These are phyloP conservation scores for Pyrgilauda ruficollis DNA, from an alignment of 2,113 vertebrate genomes.

Conservation along the genomic window DNA sequence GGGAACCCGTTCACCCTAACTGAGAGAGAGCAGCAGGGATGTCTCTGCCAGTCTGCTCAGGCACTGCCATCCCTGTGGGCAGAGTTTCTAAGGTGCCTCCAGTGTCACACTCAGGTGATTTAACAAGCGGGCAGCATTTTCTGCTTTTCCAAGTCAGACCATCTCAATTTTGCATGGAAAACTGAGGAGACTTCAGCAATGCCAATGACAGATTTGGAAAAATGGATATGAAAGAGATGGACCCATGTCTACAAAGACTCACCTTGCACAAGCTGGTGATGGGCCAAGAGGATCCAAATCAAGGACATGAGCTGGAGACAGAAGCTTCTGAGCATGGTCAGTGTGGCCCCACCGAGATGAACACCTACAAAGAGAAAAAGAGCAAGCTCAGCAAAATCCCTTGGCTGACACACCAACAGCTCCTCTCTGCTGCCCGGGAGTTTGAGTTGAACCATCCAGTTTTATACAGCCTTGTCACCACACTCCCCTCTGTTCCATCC, in stretches of 20 bases:
- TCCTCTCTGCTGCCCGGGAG: not conserved
- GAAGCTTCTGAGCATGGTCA: slow-evolving; percentile 75
- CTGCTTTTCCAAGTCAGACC: not conserved
- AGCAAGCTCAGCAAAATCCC: not conserved
- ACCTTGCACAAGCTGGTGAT: slow-evolving; percentile 66
- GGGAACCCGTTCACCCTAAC: not conserved
- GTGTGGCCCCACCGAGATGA: slow-evolving; percentile 65
- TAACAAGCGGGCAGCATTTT: not conserved
- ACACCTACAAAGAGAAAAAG: slow-evolving; percentile 40
- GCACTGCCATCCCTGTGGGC: not conserved
- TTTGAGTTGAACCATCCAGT: not conserved
- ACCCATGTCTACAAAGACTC: not conserved
- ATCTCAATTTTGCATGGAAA: not conserved
- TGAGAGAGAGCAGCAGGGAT: not conserved
- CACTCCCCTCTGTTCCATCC: not conserved
- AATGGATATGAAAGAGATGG: not conserved
- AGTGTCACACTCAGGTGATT: not conserved
- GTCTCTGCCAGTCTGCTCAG: not conserved
- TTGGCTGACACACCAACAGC: not conserved
- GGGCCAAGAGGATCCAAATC: slow-evolving; percentile 69
- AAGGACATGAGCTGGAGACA: slow-evolving; percentile 72
- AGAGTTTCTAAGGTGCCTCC: not conserved
- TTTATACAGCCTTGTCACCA: not conserved
- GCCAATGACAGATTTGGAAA: not conserved
- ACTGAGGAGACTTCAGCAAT: not conserved